Evolutionary conservation across 2,797 vertebrate species (phyloP).

Genomic region (Fistularia commersonii): DNA sequence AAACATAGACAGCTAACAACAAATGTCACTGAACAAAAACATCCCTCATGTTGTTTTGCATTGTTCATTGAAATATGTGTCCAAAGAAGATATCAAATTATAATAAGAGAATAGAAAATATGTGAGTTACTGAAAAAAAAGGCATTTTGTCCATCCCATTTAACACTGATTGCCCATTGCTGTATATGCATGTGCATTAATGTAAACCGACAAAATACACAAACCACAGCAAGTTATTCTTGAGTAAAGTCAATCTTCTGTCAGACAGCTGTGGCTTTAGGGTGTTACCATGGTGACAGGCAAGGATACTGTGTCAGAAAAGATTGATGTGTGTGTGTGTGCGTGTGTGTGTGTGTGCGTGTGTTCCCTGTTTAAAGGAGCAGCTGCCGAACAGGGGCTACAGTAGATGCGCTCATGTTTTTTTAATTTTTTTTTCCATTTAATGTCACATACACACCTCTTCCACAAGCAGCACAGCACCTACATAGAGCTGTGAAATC

Average conservation of each 20-base stretch:
- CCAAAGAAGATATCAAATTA: slow-evolving; percentile 1
- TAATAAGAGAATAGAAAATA: too few relatives aligned
- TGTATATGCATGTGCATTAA: too few relatives aligned
- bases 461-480: slow-evolving; percentile 12
- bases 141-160: too few relatives aligned
- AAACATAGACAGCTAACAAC: slow-evolving; percentile 21
- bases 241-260: slow-evolving; percentile 47
- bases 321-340: slow-evolving; percentile 40
- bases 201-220: neutral
- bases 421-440: slow-evolving; percentile 4
- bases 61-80: neutral
- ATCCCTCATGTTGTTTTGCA: slow-evolving; percentile 21
- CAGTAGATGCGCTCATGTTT: slow-evolving; percentile 1
- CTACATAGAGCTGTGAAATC: slow-evolving; percentile 24
- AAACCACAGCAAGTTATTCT: slow-evolving; percentile 32
- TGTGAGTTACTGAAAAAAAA: too few relatives aligned
- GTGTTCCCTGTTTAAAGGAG: slow-evolving; percentile 45
- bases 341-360: slow-evolving; percentile 15
- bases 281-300: slow-evolving; percentile 72
- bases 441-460: slow-evolving; percentile 44
- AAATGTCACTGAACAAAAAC: slow-evolving; percentile 40
- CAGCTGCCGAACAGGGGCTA: slow-evolving; percentile 49
- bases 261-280: slow-evolving; percentile 61
- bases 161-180: too few relatives aligned
- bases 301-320: slow-evolving; percentile 50